Conservation (phyloP, 2,888 invertebrate genomes). For the Gymnosoma rotundatum region DNA sequence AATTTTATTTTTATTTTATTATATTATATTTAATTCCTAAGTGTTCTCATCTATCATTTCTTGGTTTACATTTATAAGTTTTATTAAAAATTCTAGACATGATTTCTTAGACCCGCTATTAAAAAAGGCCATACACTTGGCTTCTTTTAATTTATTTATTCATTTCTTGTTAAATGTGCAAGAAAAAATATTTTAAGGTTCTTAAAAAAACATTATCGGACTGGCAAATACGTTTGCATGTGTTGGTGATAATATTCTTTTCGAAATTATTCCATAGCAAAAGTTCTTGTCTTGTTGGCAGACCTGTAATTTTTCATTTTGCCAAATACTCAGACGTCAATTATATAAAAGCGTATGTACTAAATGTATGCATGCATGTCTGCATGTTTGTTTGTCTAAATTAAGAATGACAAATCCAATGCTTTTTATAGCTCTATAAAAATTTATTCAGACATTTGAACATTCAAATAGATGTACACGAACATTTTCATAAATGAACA, state of each 20-base stretch:
- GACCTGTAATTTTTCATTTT: constrained; percentile 35
- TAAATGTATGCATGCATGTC: neutral
- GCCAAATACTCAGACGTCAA: constrained; percentile 32
- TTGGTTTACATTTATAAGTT: constrained; percentile 33
- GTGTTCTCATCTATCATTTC: constrained; percentile 58
- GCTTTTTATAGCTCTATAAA: constrained; percentile 58
- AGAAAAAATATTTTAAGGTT: constrained; percentile 39
- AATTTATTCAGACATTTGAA: constrained; percentile 32
- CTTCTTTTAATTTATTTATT: constrained; percentile 21
- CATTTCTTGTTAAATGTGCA: constrained; percentile 51
- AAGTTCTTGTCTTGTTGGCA: constrained; percentile 24
- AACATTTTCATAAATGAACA: neutral
- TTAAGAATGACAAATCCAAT: constrained; percentile 37
- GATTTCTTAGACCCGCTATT: constrained; percentile 63
- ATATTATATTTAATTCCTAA: neutral
- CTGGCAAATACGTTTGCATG: constrained; percentile 8
- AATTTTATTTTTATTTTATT: neutral
- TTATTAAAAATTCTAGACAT: constrained; percentile 62
- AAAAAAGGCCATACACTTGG: constrained; percentile 65
- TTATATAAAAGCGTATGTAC: neutral
- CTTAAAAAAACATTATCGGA: constrained; percentile 26
- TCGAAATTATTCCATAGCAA: constrained; percentile 39
- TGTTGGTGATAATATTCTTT: constrained; percentile 1
- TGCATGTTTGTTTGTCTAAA: neutral
- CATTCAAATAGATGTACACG: constrained; percentile 5